Base-by-base conservation (phyloP, 1,140 invertebrate species). In the Thalassaphorura encarpata region DNA sequence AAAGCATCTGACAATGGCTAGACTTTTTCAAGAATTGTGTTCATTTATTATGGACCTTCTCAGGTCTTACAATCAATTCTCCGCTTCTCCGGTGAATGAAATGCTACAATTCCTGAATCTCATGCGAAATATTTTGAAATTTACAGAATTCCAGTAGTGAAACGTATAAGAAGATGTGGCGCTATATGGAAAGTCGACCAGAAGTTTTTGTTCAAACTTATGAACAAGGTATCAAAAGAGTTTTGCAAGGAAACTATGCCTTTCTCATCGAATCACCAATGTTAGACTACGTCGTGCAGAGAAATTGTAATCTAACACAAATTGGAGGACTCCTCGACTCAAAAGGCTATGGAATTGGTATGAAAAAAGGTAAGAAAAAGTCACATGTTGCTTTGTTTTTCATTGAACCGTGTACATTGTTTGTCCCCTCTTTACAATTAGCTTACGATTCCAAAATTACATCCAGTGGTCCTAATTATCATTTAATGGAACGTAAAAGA, bases 261-360 rank as follows among this genome's bases (percentile, higher is more conserved):
- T 98, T 96, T 70, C 78, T 99, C 21, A 97, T 98, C 89, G 96
- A 99, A 75, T 97, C 92, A 0, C 96, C 93, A 0, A 97, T 96
- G 81, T 74, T 99, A 47, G 96, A 99, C 71, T 96, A 95, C 68
- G 83, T 84, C 0, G 88, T 95, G 1, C 91, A 98, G 73, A 76
- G 94, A 48, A 89, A 98, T 69, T 99, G 95, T 72, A 96, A 97
- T 73, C 76, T 99, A 3, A 99, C 95, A 27, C 93, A 98, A 78
- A 92, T 99, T 39, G 95, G 95, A 0, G 94, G 93, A 1, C 77
- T 97, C 1, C 41, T 97, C 16, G 81, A 83, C 57, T 79, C 77
- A 8, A 83, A 83, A 70, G 80, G 80, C 8, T 83, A 81, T 62
- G 80, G 80, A 41, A 80, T 81, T 45, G 80, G 73, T 8, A 75